These are phyloP conservation scores for Ptychodera flava DNA, from an alignment of 35 echinoderm and acorn worm genomes.

Conservation along the genomic window DNA sequence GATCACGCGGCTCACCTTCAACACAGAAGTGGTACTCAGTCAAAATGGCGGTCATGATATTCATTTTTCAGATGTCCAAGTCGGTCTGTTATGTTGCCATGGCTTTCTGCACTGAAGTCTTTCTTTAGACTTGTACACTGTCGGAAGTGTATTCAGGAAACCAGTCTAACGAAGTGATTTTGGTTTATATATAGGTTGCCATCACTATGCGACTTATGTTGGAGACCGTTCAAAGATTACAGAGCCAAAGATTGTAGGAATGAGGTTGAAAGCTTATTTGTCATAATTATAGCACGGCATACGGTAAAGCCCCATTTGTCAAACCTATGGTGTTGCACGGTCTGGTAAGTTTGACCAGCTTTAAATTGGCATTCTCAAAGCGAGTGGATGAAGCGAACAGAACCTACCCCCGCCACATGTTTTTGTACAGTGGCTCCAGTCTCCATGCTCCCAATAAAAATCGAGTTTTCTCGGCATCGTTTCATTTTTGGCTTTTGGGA, in stretches of 20 bases:
- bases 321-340: too few relatives aligned
- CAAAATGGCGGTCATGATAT: neutral
- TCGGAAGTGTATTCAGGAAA: too few relatives aligned
- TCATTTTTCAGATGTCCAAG: neutral
- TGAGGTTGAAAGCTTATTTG: neutral
- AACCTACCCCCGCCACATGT: slow-evolving; percentile 80
- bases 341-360: too few relatives aligned
- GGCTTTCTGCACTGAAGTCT: too few relatives aligned
- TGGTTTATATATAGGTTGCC: too few relatives aligned
- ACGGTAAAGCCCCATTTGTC: neutral
- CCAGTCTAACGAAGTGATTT: too few relatives aligned
- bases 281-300: neutral
- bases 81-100: neutral
- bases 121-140: too few relatives aligned
- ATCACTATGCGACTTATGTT: too few relatives aligned
- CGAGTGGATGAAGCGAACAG: too few relatives aligned
- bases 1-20: neutral
- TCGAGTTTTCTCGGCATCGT: slow-evolving; percentile 7
- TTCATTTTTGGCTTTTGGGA: slow-evolving; percentile 56
- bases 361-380: too few relatives aligned
- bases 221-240: too few relatives aligned
- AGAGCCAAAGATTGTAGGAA: neutral
- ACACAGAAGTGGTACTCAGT: neutral
- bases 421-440: slow-evolving; percentile 73
- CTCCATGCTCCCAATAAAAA: slow-evolving; percentile 47